phyloP scores from a whole-genome alignment of 2,888 invertebrate species.

The Alloplasta piceator region DNA sequence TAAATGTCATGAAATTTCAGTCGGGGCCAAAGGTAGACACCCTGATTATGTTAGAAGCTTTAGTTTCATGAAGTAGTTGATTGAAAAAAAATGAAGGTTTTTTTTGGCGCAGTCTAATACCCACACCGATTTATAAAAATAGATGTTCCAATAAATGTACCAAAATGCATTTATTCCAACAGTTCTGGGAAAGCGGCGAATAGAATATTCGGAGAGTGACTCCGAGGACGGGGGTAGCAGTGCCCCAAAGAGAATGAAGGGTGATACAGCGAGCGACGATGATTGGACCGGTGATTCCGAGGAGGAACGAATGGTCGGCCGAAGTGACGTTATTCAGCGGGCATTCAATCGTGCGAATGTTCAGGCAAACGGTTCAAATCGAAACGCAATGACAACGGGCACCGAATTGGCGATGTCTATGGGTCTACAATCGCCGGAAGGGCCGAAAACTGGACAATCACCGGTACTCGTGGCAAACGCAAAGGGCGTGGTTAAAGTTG shows the following conservation, averaged over 20 bases:
- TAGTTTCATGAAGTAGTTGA: no score
- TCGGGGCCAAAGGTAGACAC: no score
- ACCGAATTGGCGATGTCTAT: constrained; percentile 85
- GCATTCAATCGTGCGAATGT: constrained; percentile 81
- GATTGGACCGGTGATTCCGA: constrained; percentile 83
- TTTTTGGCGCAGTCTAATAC: no score
- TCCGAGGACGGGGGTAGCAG: constrained; percentile 83
- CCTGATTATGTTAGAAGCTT: no score
- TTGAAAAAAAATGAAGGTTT: no score
- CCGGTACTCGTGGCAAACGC: constrained; percentile 84
- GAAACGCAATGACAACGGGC: constrained; percentile 78
- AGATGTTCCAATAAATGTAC: neutral
- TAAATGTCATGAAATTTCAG: no score
- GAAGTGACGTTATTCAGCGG: constrained; percentile 81
- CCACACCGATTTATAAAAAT: no score
- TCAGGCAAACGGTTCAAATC: constrained; percentile 82
- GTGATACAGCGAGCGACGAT: constrained; percentile 84
- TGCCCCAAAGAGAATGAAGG: constrained; percentile 85
- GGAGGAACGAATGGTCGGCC: constrained; percentile 81
- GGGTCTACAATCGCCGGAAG: constrained; percentile 79
- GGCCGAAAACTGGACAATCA: constrained; percentile 70
- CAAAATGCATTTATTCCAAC: constrained; percentile 32
- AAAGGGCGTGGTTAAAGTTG: constrained; percentile 90
- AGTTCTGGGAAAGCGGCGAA: constrained; percentile 83
- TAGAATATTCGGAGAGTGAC: constrained; percentile 84